Percentiles rank a stretch among this genome's conserved stretches.
These are phyloP conservation scores for Enteromius anoplus DNA, from an alignment of 2,797 vertebrate species.

Conservation along the genomic window DNA sequence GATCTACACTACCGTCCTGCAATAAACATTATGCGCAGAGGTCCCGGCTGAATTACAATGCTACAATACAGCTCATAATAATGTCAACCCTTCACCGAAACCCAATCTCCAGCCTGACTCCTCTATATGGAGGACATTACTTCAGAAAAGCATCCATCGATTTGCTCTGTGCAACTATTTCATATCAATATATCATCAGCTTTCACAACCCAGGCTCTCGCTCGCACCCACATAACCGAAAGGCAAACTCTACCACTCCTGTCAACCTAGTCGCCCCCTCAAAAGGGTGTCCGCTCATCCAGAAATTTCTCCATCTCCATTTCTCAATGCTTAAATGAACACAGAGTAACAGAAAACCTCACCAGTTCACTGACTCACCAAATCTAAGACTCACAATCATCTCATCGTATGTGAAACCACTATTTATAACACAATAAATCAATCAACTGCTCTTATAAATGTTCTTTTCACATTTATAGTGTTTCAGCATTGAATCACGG, in stretches of 20 bases:
- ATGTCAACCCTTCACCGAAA: background rate
- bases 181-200: conserved; percentile 3
- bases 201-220: background rate
- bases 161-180: background rate
- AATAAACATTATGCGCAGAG: background rate
- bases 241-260: conserved; percentile 16
- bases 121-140: background rate
- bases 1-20: conserved; percentile 2
- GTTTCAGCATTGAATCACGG: background rate
- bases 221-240: conserved; percentile 4
- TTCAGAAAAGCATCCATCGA: background rate
- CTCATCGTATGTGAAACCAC: background rate
- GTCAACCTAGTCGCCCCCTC: conserved; percentile 26
- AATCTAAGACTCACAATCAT: background rate
- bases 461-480: background rate
- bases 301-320: conserved; percentile 39
- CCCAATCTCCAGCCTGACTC: background rate
- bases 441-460: background rate
- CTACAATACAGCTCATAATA: background rate
- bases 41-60: background rate
- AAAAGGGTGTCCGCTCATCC: conserved; percentile 35
- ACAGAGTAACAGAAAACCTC: conserved; percentile 8
- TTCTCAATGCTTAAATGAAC: background rate
- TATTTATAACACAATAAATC: background rate
- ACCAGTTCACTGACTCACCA: conserved; percentile 17